Conservation (phyloP, 2,888 invertebrate species). For the Litoditis marina region DNA sequence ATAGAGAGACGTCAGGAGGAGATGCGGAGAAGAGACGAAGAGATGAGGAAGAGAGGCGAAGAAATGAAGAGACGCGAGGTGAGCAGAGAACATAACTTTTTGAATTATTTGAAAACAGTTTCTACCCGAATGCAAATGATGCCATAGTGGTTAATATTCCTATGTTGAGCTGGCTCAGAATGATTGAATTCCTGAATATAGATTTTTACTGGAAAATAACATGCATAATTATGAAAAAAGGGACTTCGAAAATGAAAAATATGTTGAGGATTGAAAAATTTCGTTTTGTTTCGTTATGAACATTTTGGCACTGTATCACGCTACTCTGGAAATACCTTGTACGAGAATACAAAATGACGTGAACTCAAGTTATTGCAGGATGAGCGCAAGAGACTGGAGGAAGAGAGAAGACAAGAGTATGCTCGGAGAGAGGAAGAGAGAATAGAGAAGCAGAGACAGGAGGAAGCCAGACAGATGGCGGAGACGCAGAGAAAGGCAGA, state of each 20-base stretch:
- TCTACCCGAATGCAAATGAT: too few species aligned
- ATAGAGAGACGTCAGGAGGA: too few species aligned
- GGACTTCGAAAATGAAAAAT: not conserved
- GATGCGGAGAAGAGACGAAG: too few species aligned
- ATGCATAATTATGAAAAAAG: not conserved
- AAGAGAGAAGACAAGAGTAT: too few species aligned
- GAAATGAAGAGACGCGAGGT: not conserved
- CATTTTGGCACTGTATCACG: not conserved
- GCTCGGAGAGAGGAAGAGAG: too few species aligned
- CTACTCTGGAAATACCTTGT: not conserved
- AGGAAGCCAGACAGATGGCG: slow-evolving; percentile 6
- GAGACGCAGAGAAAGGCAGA: not conserved
- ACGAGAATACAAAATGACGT: too few species aligned
- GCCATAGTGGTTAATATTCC: too few species aligned
- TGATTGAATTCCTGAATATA: too few species aligned
- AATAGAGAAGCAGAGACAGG: too few species aligned
- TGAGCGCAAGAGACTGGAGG: not conserved
- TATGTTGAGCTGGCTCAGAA: too few species aligned
- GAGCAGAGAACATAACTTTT: not conserved
- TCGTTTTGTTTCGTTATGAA: not conserved
- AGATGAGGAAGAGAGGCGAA: not conserved
- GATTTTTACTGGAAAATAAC: not conserved
- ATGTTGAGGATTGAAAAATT: slow-evolving; percentile 1
- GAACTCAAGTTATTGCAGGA: not conserved
- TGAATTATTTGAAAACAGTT: not conserved